Evolutionary conservation across 2,797 vertebrate genomes (phyloP).

Genomic region (Columba guinea): DNA sequence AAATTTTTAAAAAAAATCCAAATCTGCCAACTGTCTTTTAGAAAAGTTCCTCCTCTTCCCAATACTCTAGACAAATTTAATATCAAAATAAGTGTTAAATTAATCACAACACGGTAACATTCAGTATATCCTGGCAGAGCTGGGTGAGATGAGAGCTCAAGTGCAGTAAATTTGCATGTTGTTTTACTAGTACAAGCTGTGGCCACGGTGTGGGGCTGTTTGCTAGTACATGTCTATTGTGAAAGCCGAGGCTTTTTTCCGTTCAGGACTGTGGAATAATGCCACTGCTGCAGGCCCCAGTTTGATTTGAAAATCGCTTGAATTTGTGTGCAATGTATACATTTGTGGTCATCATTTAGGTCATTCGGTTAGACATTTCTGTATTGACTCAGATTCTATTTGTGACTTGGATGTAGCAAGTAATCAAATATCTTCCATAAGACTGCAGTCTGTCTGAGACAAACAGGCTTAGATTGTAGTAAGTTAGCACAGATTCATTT

Average conservation of each 20-base stretch:
- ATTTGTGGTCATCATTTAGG: neutral
- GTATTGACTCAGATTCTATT: neutral
- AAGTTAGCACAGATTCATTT: neutral
- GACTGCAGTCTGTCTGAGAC: neutral
- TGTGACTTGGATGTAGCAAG: neutral
- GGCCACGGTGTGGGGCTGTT: conserved; percentile 53
- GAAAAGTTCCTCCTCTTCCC: neutral
- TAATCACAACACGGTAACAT: neutral
- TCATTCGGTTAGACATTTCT: neutral
- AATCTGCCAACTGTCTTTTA: neutral
- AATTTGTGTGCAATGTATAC: neutral
- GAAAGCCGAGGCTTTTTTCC: neutral
- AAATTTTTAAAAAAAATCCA: no score
- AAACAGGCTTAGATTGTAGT: neutral
- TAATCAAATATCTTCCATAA: neutral
- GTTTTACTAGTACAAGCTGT: neutral
- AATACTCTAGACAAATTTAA: neutral
- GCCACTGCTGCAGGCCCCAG: neutral
- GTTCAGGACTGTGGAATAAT: neutral
- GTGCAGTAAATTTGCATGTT: neutral
- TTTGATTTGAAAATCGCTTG: neutral
- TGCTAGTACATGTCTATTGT: neutral
- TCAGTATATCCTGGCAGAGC: neutral
- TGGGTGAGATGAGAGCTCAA: neutral
- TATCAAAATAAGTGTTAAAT: neutral